Base-by-base conservation (phyloP, 2,888 invertebrate species). In the Athalia rosae region DNA sequence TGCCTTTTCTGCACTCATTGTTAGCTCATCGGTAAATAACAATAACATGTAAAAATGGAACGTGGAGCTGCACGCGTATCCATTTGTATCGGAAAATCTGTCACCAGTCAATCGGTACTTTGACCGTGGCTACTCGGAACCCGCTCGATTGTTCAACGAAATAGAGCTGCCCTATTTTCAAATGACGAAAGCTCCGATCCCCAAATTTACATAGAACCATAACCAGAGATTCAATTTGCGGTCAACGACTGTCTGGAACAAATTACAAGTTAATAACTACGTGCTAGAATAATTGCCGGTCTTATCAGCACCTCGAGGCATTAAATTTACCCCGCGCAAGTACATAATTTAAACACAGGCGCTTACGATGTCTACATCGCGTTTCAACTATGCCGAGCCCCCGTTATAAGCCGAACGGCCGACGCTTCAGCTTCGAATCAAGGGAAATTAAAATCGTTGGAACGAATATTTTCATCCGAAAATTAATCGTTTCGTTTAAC, bases 401-500 rank as follows among this genome's bases (percentile, higher is more conserved):
- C n/a, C n/a, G 6, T 43, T n/a, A n/a, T 62, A 43, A 5, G 15
- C 13, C 47, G n/a, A 50, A 66, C n/a, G 4, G 47, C 15, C 2
- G 50, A n/a, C n/a, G 28, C 15, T 53, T 28, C 53, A 50, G 50
- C 67, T 41, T 28, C 15, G 9, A 67, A n/a, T 67, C 53, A 15
- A 1, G 28, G 41, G 50, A 50, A 15, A 67, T 41, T 28, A 67
- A 67, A 67, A 67, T 53, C 4, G 50, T 53, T n/a, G 50, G 5
- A 67, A 67, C 67, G 67, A 28, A 5, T 50, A 41, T 50, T 67
- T 78, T 81, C 79, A 81, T 79, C 82, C 78, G 78, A 81, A 83
- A 83, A 84, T 86, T 28, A 28, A 28, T 28, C 28, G 28, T 28
- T 86, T 84, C 83, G 84, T 84, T 83, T 79, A 82, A 84, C 28